phyloP scores from a whole-genome alignment of 1,140 invertebrate species.

The Dermatophagoides farinae region DNA sequence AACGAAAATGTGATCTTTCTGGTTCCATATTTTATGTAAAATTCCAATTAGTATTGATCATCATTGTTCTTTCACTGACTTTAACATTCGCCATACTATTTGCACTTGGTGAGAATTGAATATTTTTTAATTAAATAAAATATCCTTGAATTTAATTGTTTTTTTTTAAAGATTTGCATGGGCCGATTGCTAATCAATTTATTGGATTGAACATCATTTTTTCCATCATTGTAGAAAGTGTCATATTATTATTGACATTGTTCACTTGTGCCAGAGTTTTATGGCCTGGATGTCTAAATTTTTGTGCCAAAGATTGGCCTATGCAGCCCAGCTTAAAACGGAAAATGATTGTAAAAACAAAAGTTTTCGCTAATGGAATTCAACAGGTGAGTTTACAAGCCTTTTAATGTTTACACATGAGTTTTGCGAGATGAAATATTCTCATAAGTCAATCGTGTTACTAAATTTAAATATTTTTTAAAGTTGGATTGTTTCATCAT shows the following conservation, averaged over 20 bases:
- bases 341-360: slow-evolving; percentile 4
- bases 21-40: slow-evolving; percentile 1
- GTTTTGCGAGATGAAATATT: too few species aligned
- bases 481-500: too few species aligned
- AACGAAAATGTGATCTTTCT: slow-evolving; percentile 2
- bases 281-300: slow-evolving; percentile 7
- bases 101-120: neutral
- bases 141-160: neutral
- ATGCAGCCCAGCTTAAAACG: slow-evolving; percentile 7
- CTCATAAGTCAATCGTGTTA: too few species aligned
- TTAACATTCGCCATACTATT: slow-evolving; percentile 1
- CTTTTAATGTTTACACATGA: too few species aligned
- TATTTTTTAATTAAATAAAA: neutral
- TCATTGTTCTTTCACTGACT: neutral
- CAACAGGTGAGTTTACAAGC: slow-evolving; percentile 4
- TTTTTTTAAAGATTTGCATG: neutral
- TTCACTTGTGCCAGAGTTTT: slow-evolving; percentile 10
- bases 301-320: slow-evolving; percentile 9
- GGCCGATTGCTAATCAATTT: slow-evolving; percentile 8
- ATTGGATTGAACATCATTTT: slow-evolving; percentile 5
- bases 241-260: neutral
- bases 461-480: too few species aligned
- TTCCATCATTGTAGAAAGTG: neutral
- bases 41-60: neutral
- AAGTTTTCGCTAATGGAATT: neutral